Conservation (phyloP, 2,888 invertebrate species). For the Sesia apiformis region DNA sequence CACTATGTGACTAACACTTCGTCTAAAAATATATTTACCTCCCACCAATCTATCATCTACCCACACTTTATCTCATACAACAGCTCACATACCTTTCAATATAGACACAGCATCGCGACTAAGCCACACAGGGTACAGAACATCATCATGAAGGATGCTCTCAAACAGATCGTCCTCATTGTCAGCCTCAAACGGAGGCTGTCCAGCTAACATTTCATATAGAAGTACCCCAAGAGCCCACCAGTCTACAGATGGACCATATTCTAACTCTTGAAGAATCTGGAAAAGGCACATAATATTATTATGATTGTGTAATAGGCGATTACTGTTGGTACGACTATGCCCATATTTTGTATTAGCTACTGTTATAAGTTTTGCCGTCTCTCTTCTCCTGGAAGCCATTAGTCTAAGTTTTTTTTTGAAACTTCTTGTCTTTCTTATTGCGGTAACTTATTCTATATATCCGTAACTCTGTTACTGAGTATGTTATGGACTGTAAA, state of each 20-base stretch:
- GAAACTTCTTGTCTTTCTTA: too few relatives aligned
- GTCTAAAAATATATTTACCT: too few relatives aligned
- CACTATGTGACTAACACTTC: too few relatives aligned
- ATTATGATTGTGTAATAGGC: too few relatives aligned
- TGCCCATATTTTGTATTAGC: too few relatives aligned
- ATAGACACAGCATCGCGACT: constrained; percentile 60
- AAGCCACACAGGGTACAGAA: constrained; percentile 97
- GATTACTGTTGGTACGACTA: too few relatives aligned
- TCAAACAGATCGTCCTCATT: constrained; percentile 99
- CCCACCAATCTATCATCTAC: too few relatives aligned
- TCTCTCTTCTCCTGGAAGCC: too few relatives aligned
- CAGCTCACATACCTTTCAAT: constrained; percentile 38
- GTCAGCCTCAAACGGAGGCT: constrained; percentile 99
- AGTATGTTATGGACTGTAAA: background rate
- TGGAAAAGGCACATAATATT: constrained; percentile 10
- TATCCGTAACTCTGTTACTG: background rate
- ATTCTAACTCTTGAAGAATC: constrained; percentile 94
- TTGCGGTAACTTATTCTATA: background rate
- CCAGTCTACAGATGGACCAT: constrained; percentile 93
- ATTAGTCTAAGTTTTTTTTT: too few relatives aligned
- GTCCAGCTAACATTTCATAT: constrained; percentile 99
- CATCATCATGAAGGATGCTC: constrained; percentile 98
- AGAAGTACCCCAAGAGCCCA: constrained; percentile 98
- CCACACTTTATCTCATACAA: too few relatives aligned
- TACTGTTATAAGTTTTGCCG: too few relatives aligned